phyloP scores from a whole-genome alignment of 2,113 vertebrate genomes.

The Vireo altiloquus region DNA sequence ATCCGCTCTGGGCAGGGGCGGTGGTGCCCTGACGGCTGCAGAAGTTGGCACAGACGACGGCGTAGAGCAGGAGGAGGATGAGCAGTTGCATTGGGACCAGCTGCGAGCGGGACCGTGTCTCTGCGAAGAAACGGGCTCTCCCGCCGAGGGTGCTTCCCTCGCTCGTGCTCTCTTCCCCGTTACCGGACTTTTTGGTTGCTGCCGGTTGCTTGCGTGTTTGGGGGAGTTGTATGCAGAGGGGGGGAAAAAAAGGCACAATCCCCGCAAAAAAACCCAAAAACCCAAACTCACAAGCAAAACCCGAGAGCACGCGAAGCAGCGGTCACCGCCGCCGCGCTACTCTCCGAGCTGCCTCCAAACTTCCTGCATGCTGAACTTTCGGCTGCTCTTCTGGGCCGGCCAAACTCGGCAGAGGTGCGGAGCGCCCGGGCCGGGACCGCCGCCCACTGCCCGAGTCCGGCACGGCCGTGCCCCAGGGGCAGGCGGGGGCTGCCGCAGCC shows the following conservation, averaged over 20 bases:
- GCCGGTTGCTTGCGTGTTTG: neutral
- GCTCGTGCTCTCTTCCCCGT: neutral
- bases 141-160: neutral
- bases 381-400: neutral
- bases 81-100: constrained; percentile 75
- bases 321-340: neutral
- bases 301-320: neutral
- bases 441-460: neutral
- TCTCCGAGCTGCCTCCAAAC: constrained; percentile 29
- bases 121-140: neutral
- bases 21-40: constrained; percentile 67
- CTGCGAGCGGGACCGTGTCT: neutral
- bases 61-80: constrained; percentile 64
- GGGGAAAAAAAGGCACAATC: fast-evolving
- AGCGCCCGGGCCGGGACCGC: neutral
- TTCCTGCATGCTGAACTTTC: constrained; percentile 57
- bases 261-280: neutral
- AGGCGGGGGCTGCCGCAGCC: too few species aligned
- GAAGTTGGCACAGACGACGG: constrained; percentile 69
- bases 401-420: neutral
- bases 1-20: constrained; percentile 72
- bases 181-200: neutral
- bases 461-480: neutral
- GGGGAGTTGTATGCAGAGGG: neutral
- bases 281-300: neutral